Evolutionary conservation across 2,113 vertebrate species (phyloP), one percentile per base, ranked within the genome.

Genomic region (Aleadryas rufinucha): DNA sequence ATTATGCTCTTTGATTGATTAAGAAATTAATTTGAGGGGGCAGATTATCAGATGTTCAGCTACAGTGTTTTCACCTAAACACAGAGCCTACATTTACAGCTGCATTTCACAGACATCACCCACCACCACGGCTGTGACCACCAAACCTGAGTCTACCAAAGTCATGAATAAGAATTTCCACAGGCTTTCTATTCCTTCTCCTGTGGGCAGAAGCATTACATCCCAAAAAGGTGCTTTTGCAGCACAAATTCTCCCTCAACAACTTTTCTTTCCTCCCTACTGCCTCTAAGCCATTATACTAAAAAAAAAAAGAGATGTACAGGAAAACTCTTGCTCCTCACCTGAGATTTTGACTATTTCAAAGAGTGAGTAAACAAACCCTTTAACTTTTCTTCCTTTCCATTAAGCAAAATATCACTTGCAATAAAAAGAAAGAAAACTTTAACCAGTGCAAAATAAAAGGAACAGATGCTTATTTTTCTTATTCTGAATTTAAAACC

Each of bases 111-210:
- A 64, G 59, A 52, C 7, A 24, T 10, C 27, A n/a, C 6, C 31
- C 42, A 47, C 6, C 24, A 30, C 24, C 27, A 15, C 0, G 0
- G 16, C 21, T 52, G 33, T 2, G 1, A 50, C 63, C 33, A 64
- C 3, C 33, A 72, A 61, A 28, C 14, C 14, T 16, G 7, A 20
- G 26, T 26, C 61, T 53, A 33, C 23, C 39, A 31, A 9, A 24
- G 50, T 8, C 16, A 14, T 16, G 60, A 63, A 57, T 44, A 37
- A 13, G 9, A 57, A 49, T 69, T 79, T 74, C 13, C 45, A 16
- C 12, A 71, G 16, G 14, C 24, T 65, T 80, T 35, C 35, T 42
- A 11, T 50, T 81, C 13, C 28, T 56, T 80, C 66, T 70, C 11
- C n/a, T 56, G 17, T 26, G 18, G 42, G 21, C 42, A 91, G 60